phyloP scores from a whole-genome alignment of 2,113 vertebrate genomes.

The Burhinus oedicnemus region DNA sequence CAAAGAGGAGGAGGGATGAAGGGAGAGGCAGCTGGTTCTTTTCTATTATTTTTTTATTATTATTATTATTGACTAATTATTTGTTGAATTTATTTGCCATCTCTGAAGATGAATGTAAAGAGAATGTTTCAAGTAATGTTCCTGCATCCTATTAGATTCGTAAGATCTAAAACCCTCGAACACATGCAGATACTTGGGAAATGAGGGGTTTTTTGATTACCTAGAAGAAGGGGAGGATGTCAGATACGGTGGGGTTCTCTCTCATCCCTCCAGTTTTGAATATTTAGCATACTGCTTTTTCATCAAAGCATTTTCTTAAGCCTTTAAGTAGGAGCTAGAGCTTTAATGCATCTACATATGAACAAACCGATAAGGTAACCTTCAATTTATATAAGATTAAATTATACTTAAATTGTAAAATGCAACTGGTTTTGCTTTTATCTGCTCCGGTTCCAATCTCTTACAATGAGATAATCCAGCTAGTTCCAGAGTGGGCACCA shows the following conservation, averaged over 20 bases:
- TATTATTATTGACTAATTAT: not conserved
- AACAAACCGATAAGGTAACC: not conserved
- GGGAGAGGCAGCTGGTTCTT: not conserved
- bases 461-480: not conserved
- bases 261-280: not conserved
- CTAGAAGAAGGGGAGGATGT: not conserved
- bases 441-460: not conserved
- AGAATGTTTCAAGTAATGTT: not conserved
- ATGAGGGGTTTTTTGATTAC: not conserved
- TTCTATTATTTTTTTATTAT: not conserved
- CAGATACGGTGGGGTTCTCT: not conserved
- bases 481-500: not conserved
- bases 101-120: not conserved
- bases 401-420: not conserved
- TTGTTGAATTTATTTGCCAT: not conserved
- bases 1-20: not conserved
- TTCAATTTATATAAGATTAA: not conserved
- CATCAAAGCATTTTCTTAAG: not conserved
- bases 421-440: not conserved
- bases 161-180: not conserved
- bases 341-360: not conserved
- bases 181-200: not conserved
- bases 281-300: not conserved
- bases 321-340: not conserved
- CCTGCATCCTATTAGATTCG: not conserved